Conservation (phyloP, 2,797 vertebrate genomes). For the Scleropages formosus region DNA sequence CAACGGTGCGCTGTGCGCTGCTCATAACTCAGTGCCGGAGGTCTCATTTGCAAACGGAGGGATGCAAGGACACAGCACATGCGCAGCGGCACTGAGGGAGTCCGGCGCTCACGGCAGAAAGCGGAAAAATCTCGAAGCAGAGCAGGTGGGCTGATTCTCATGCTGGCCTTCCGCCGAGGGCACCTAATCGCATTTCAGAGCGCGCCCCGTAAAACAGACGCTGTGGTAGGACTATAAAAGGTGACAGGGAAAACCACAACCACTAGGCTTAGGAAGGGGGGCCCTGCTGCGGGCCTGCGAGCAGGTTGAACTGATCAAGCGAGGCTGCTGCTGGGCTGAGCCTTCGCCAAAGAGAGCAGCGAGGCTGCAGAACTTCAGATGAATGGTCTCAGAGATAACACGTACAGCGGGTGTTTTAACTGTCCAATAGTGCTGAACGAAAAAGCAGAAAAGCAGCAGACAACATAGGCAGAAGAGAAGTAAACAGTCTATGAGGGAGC, state of each 20-base stretch:
- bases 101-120: neutral
- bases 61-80: conserved; percentile 7
- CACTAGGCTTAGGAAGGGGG: conserved; percentile 1
- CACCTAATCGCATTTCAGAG: conserved; percentile 28
- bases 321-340: neutral
- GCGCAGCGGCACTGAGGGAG: neutral
- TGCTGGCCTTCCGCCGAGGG: conserved; percentile 15
- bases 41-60: neutral
- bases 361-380: neutral
- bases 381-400: neutral
- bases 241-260: conserved; percentile 28
- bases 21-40: neutral
- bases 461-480: neutral
- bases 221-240: conserved; percentile 34
- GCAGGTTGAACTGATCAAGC: conserved; percentile 15
- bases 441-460: neutral
- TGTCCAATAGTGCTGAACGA: neutral
- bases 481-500: neutral
- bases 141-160: conserved; percentile 8
- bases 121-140: neutral
- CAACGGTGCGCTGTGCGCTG: neutral
- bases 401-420: neutral
- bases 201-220: conserved; percentile 23
- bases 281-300: neutral
- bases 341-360: neutral